Evolutionary conservation across 2,113 vertebrate genomes (phyloP).

Genomic region (Polyodon spathula): DNA sequence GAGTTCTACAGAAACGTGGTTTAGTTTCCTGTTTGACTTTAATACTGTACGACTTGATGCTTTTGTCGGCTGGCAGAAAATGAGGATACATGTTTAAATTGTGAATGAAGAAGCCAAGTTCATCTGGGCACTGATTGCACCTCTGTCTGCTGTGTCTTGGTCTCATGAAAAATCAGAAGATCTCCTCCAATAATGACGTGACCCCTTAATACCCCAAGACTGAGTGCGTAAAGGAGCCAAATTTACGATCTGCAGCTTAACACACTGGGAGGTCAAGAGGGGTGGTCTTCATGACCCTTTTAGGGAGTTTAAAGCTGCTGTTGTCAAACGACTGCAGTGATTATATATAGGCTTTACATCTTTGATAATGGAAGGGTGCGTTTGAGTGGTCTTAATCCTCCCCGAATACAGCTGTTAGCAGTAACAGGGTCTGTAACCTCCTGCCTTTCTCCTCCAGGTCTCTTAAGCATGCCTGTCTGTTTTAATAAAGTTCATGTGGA

Average conservation of each 20-base stretch:
- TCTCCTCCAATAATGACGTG: background rate
- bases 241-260: background rate
- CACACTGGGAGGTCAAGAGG: constrained; percentile 8
- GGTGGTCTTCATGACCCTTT: constrained; percentile 7
- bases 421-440: constrained; percentile 29
- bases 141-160: no score
- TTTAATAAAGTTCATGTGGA: constrained; percentile 61
- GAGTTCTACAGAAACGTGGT: no score
- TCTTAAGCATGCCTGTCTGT: constrained; percentile 49
- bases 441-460: constrained; percentile 25
- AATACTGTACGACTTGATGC: no score
- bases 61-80: no score
- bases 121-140: no score
- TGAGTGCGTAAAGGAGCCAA: background rate
- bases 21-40: no score
- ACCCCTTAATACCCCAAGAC: background rate
- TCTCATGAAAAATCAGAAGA: background rate
- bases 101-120: no score
- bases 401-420: constrained; percentile 28
- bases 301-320: constrained; percentile 8
- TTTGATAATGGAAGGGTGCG: constrained; percentile 26
- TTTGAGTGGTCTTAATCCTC: constrained; percentile 36
- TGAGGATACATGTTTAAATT: no score
- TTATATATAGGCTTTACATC: constrained; percentile 11
- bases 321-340: constrained; percentile 7